A percentile compares a stretch with the other conserved stretches of the same genome.
phyloP scores from a whole-genome alignment of 2,113 vertebrate genomes.

The Gobius niger region DNA sequence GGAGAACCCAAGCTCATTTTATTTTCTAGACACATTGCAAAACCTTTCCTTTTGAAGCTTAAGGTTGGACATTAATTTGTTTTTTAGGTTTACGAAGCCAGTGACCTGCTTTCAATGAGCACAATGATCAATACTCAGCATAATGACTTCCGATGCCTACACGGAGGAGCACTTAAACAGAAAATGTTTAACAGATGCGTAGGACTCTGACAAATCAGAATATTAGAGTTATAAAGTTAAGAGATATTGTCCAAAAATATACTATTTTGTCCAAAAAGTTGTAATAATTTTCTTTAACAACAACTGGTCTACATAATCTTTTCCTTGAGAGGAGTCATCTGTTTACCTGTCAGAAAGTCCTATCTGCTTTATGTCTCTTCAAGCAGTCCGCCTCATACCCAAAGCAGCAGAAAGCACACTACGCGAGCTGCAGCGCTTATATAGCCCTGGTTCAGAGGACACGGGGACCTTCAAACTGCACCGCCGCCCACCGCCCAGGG shows the following conservation, averaged over 20 bases:
- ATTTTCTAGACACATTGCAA: background rate
- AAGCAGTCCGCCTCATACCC: conserved; percentile 41
- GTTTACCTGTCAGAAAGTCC: conserved; percentile 56
- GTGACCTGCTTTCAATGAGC: conserved; percentile 62
- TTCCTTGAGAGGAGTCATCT: conserved; percentile 23
- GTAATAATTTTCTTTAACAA: background rate
- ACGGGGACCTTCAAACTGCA: conserved; percentile 67
- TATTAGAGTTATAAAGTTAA: background rate
- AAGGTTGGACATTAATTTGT: conserved; percentile 6
- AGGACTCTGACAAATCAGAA: background rate
- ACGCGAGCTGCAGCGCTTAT: conserved; percentile 62
- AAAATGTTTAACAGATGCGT: background rate
- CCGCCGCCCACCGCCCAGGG: conserved; percentile 53
- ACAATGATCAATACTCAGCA: conserved; percentile 64
- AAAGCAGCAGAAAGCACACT: conserved; percentile 16
- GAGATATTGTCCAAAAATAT: background rate
- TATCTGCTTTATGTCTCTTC: conserved; percentile 25
- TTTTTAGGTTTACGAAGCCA: conserved; percentile 41
- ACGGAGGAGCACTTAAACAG: conserved; percentile 20
- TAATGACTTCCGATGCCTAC: conserved; percentile 54
- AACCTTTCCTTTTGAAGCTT: conserved; percentile 30
- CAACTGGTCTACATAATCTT: conserved; percentile 7
- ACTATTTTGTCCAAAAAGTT: too few relatives aligned
- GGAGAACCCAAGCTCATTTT: background rate
- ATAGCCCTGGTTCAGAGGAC: conserved; percentile 56